Evolutionary conservation across 2,797 vertebrate genomes (phyloP).

Genomic region (Acanthopagrus latus): DNA sequence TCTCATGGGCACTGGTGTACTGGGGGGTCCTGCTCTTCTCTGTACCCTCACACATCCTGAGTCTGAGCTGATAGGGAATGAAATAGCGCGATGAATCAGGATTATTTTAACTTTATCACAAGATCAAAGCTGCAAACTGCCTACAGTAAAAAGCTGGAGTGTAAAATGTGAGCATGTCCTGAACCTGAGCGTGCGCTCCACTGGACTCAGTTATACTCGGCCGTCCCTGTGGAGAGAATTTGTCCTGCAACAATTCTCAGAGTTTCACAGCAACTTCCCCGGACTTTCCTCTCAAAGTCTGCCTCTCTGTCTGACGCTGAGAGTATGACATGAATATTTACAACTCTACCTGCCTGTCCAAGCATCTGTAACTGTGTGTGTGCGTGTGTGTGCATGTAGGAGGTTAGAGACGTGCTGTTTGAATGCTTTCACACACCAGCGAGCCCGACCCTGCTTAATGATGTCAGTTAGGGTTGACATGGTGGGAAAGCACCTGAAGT

Average conservation of each 20-base stretch:
- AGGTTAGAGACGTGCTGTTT: constrained; percentile 32
- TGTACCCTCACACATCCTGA: too few species aligned
- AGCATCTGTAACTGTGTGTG: constrained; percentile 25
- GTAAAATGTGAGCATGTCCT: constrained; percentile 18
- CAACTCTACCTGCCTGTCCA: constrained; percentile 26
- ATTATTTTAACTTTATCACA: neutral
- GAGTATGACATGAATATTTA: constrained; percentile 34
- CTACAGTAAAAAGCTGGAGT: constrained; percentile 6
- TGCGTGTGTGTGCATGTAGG: constrained; percentile 33
- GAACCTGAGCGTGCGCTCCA: constrained; percentile 32
- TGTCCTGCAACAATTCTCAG: constrained; percentile 29
- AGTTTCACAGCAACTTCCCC: constrained; percentile 46
- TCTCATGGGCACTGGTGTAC: too few species aligned
- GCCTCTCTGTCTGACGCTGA: constrained; percentile 7
- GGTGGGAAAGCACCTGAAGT: constrained; percentile 75
- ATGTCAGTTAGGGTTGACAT: constrained; percentile 50
- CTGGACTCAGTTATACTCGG: constrained; percentile 44
- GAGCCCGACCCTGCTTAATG: constrained; percentile 36
- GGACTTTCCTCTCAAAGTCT: constrained; percentile 62
- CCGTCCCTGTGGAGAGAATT: constrained; percentile 36
- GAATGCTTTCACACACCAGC: constrained; percentile 47
- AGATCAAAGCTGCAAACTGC: constrained; percentile 10
- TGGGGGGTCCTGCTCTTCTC: too few species aligned
- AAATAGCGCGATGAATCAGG: neutral
- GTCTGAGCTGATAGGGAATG: neutral